These are phyloP conservation scores for Chaetodon auriga DNA, from an alignment of 2,113 vertebrate genomes.

Conservation along the genomic window DNA sequence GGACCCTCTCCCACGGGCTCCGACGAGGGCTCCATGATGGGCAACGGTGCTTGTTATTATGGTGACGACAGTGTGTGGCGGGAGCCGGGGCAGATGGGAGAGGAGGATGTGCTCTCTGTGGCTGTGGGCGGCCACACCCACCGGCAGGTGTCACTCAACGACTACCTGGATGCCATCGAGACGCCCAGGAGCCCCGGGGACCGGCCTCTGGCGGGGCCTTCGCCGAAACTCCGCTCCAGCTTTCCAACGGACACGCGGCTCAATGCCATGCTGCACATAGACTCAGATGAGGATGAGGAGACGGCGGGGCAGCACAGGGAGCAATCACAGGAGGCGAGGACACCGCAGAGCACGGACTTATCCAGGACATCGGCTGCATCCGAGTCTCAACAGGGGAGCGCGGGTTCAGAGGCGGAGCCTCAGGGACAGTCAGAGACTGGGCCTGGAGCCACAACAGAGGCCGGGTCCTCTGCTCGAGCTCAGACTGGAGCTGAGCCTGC, in stretches of 20 bases:
- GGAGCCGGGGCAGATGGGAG: constrained; percentile 29
- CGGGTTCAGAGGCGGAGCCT: constrained; percentile 1
- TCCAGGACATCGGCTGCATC: background rate
- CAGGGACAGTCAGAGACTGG: constrained; percentile 51
- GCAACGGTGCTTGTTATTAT: constrained; percentile 72
- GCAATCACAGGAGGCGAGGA: constrained; percentile 29
- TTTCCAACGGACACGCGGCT: constrained; percentile 96
- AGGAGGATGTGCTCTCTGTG: constrained; percentile 37
- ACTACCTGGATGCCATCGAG: constrained; percentile 92
- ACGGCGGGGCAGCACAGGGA: constrained; percentile 53
- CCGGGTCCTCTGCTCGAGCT: constrained; percentile 15
- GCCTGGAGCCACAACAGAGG: background rate
- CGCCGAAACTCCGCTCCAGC: constrained; percentile 94
- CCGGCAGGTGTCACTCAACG: constrained; percentile 93
- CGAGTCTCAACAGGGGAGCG: constrained; percentile 26
- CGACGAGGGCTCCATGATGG: constrained; percentile 72
- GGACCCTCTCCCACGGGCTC: constrained; percentile 80
- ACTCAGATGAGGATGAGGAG: constrained; percentile 95
- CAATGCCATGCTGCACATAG: constrained; percentile 96
- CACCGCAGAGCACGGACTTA: constrained; percentile 16
- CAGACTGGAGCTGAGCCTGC: background rate
- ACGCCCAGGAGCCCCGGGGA: constrained; percentile 83
- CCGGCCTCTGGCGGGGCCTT: constrained; percentile 82
- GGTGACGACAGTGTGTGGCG: constrained; percentile 63
- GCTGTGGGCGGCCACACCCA: constrained; percentile 72